phyloP scores from a whole-genome alignment of 2,113 vertebrate genomes.

The Felis chaus region DNA sequence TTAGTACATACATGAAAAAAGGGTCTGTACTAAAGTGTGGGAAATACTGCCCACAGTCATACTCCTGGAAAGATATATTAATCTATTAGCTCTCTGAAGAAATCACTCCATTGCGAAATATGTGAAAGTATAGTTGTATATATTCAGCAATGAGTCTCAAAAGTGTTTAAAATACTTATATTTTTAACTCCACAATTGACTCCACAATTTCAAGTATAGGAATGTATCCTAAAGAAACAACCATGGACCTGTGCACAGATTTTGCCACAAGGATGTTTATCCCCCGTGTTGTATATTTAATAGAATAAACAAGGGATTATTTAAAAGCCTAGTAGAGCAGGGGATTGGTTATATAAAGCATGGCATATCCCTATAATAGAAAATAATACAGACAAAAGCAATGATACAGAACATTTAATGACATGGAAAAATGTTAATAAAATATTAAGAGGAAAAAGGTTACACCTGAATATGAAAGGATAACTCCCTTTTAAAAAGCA shows the following conservation, averaged over 20 bases:
- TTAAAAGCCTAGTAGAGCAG: not conserved
- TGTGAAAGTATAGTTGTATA: not conserved
- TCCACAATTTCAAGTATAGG: not conserved
- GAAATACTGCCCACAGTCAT: not conserved
- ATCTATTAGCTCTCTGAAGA: not conserved
- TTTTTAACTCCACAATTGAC: not conserved
- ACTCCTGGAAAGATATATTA: not conserved
- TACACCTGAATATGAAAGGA: not conserved
- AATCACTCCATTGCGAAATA: not conserved
- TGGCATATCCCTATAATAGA: not conserved
- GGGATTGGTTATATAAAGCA: not conserved
- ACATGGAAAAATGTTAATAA: not conserved
- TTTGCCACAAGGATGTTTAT: not conserved
- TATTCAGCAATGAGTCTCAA: not conserved
- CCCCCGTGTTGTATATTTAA: not conserved
- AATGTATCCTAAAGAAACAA: not conserved
- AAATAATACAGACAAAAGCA: not conserved
- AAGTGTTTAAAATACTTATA: constrained; percentile 14
- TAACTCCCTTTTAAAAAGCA: constrained; percentile 9
- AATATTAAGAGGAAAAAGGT: not conserved
- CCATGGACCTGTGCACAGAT: not conserved
- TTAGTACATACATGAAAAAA: not conserved
- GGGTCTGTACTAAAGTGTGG: not conserved
- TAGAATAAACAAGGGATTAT: not conserved
- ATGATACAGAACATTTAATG: not conserved